phyloP scores from a whole-genome alignment of 2,888 invertebrate species.

The Heliconius hortense region DNA sequence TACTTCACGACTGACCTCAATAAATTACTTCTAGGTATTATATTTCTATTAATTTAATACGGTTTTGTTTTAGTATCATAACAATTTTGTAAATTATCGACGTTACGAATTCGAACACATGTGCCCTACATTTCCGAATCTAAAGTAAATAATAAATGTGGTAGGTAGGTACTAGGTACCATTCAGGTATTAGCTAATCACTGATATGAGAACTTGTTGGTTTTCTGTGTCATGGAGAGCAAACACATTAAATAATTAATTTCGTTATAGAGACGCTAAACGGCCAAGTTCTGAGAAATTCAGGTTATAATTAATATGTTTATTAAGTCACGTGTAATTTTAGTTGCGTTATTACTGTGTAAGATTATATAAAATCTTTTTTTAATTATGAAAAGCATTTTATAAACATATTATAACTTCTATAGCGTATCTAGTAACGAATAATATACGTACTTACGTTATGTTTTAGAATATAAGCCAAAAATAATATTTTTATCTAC shows the following conservation, averaged over 20 bases:
- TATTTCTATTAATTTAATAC: slow-evolving; percentile 3
- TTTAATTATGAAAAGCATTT: slow-evolving; percentile 6
- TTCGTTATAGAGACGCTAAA: slow-evolving; percentile 43
- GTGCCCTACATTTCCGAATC: slow-evolving; percentile 36
- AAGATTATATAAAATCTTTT: not conserved
- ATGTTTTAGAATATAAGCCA: not conserved
- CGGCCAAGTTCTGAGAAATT: slow-evolving; percentile 32
- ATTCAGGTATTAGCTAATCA: slow-evolving; percentile 42
- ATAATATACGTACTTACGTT: not conserved
- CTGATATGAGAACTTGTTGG: slow-evolving; percentile 62
- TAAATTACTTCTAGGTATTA: not conserved
- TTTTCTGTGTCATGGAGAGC: slow-evolving; percentile 74
- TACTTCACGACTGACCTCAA: not conserved
- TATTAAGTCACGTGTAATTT: slow-evolving; percentile 12
- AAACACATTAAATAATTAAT: slow-evolving; percentile 55
- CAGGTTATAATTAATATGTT: slow-evolving; percentile 9
- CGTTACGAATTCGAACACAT: slow-evolving; percentile 24
- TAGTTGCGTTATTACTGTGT: not conserved
- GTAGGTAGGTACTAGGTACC: not conserved
- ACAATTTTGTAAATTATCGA: slow-evolving; percentile 1
- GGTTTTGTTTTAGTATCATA: slow-evolving; percentile 3
- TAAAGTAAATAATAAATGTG: slow-evolving; percentile 10
- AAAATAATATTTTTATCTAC: not conserved
- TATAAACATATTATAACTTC: not conserved
- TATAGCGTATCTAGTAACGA: not conserved